Conservation (phyloP, 2,113 vertebrate species). For the Dermatemys mawii region DNA sequence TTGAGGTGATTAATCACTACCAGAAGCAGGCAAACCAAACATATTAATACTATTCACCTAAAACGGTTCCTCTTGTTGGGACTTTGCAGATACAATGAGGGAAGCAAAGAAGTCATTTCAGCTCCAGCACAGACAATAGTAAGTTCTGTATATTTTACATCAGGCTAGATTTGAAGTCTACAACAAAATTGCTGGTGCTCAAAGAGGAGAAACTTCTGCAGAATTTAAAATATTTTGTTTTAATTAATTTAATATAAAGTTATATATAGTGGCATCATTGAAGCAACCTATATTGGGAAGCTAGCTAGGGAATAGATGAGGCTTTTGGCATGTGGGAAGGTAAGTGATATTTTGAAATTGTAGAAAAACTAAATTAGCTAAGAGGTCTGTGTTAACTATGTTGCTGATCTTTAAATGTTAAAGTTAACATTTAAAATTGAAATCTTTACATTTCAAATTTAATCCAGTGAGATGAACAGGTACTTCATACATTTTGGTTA, state of each 20-base stretch:
- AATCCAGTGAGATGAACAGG: background rate
- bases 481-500: background rate
- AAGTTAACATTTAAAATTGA: background rate
- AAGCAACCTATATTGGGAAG: background rate
- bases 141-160: background rate
- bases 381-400: background rate
- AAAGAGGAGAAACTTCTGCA: background rate
- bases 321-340: rapidly evolving
- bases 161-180: background rate
- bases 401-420: too few species aligned
- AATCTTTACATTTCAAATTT: background rate
- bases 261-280: rapidly evolving
- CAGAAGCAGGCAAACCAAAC: too few species aligned
- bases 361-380: background rate
- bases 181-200: background rate
- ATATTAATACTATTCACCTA: too few species aligned
- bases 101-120: background rate
- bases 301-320: rapidly evolving
- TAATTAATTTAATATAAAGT: background rate
- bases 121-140: rapidly evolving
- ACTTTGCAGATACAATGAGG: too few species aligned
- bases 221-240: background rate
- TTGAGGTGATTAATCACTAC: background rate
- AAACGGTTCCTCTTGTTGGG: too few species aligned
- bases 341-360: background rate